Base-by-base conservation (phyloP, 2,797 vertebrate species). In the Notolepis coatsorum region DNA sequence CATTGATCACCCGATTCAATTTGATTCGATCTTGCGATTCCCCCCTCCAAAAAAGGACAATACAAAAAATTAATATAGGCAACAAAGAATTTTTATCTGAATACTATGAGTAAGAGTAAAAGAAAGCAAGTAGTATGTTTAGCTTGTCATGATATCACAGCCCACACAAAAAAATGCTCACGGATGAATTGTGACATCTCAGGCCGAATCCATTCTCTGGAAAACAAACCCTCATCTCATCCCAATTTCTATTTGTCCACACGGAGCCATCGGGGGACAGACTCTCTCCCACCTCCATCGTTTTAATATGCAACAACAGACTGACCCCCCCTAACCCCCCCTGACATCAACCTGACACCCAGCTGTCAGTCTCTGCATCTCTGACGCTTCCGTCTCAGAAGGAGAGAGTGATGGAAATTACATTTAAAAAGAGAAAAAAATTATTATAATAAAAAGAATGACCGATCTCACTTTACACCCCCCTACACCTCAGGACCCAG, bases 281-380 rank as follows among this genome's bases (percentile, higher is more conserved):
- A 31, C 25, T 46, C 58, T 67, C 73, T 68, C 61, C 61, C 37
- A 77, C 68, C 38, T 64, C 50, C 52, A 35, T 60, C 75, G 73
- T 64, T 77, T 86, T 78, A 82, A 88, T 85, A 50, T 77, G 50
- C 77, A 90, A 89, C 73, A 89, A 86, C 61, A 89, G 55, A 57
- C 72, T 70, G 85, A 84, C 74, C 84, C 72, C 59, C 65, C 82
- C 77, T 81, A 77, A 82, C 61, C 71, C 60, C 71, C 60, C 57
- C 25, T 18, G 38, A 42, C 59, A 35, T 76, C 77, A 68, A 49
- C 21, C 53, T 82, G 80, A 77, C 75, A 61, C 46, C 5, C 24
- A 50, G 37, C 74, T 75, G 75, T 87, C 84, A 79, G 38, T 5
- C 4, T 5, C 7, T 13, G 21, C 51, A 43, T 51, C 67, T 21